Base-by-base conservation (phyloP, 2,797 vertebrate genomes). In the Smutsia gigantea region DNA sequence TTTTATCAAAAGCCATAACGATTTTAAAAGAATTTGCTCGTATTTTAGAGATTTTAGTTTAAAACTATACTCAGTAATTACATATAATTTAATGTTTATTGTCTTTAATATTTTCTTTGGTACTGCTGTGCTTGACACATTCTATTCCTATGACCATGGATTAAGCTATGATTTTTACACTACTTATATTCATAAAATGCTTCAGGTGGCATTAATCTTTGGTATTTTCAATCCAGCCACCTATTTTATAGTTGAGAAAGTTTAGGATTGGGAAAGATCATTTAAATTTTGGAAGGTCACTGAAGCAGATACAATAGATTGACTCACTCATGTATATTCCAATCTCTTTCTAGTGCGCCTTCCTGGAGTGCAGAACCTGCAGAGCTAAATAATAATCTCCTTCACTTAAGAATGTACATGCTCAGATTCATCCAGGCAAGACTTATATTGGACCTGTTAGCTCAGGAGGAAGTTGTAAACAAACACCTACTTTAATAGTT, bases 221-320 rank as follows among this genome's bases (percentile, higher is more conserved):
- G 34, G 8, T 84, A 71, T 90, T 94, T 85, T 34, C 88, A 72
- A 25, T 72, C 34, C 29, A 81, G 34, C 12, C 31, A 87, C 51
- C 61, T 90, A 84, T 94, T 95, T 95, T 95, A 85, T 90, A 96
- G 53, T 69, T 95, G 71, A 94, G 34, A 79, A 94, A 94, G 42
- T 34, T 87, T 79, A 69, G 25, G 57, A 42, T 77, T 34, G 92
- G 23, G 27, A 89, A 71, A 87, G 85, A 82, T 84, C 61, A 92
- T 96, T 93, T 90, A 27, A 94, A 87, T 93, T 92, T 93, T 72
- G 51, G 87, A 95, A 96, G 37, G 31, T 90, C 81, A 87, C 42
- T 95, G 15, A 42, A 84, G 21, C 61, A 90, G 31, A 29, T 92
- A 72, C 39, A 84, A 37, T 49, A 71, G 23, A 81, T 64, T 69